These are phyloP conservation scores for Dasypolia templi DNA, from an alignment of 2,888 invertebrate genomes.

Conservation along the genomic window DNA sequence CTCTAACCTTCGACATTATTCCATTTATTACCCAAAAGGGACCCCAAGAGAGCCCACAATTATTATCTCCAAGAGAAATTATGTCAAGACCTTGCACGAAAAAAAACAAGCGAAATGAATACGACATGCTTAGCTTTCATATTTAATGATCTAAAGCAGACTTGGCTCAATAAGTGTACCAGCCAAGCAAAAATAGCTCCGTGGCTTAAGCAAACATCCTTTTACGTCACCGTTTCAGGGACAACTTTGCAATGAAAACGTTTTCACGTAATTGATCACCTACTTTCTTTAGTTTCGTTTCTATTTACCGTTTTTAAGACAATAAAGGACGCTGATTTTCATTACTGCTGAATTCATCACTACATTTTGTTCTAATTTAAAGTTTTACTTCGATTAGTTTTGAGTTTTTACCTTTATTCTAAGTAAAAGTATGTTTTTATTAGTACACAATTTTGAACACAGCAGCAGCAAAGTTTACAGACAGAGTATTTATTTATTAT, in stretches of 20 bases:
- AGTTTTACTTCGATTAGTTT: neutral
- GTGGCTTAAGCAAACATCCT: constrained; percentile 74
- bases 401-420: neutral
- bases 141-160: constrained; percentile 55
- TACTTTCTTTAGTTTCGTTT: constrained; percentile 49
- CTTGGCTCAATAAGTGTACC: constrained; percentile 66
- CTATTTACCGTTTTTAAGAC: constrained; percentile 9
- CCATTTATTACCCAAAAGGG: neutral
- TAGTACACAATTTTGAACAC: neutral
- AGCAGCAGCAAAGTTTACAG: neutral
- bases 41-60: neutral
- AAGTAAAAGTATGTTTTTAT: neutral
- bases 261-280: constrained; percentile 52
- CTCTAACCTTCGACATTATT: constrained; percentile 9
- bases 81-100: neutral
- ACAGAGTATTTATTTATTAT: too few species aligned
- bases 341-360: neutral
- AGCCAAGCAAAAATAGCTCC: constrained; percentile 72
- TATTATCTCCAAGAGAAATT: constrained; percentile 19
- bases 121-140: constrained; percentile 41
- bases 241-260: constrained; percentile 46
- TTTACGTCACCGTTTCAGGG: constrained; percentile 75
- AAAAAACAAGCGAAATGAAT: constrained; percentile 32
- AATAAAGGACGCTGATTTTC: neutral
- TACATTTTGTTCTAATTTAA: neutral